Percentiles rank a stretch among this genome's conserved stretches.
phyloP scores from a whole-genome alignment of 1,140 invertebrate genomes.

The Rhopalosiphum padi region DNA sequence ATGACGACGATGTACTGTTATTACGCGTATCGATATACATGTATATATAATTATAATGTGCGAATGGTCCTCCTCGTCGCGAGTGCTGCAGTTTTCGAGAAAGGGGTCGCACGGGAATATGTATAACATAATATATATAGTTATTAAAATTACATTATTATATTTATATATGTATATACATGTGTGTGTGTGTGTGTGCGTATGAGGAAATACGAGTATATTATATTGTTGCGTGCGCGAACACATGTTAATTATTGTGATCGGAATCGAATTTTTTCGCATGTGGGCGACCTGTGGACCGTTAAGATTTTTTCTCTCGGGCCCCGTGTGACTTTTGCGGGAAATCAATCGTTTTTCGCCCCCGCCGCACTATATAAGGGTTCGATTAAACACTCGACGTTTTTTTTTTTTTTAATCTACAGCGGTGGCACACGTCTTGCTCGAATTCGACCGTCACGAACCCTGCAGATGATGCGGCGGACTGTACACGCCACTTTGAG shows the following conservation, averaged over 20 bases:
- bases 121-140: neutral
- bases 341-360: conserved; percentile 7
- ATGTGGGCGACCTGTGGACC: neutral
- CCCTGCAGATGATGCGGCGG: neutral
- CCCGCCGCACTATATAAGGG: neutral
- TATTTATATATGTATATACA: neutral
- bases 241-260: neutral
- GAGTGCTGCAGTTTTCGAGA: neutral
- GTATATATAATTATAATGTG: too few relatives aligned
- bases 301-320: neutral
- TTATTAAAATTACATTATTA: conserved; percentile 24
- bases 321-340: neutral
- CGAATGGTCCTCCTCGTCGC: neutral
- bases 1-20: neutral
- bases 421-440: neutral
- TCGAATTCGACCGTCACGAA: neutral
- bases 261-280: neutral
- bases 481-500: neutral
- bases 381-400: neutral
- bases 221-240: neutral
- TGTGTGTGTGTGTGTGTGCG: neutral
- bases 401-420: neutral
- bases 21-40: neutral
- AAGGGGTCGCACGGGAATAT: conserved; percentile 20
- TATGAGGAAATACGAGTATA: neutral